phyloP scores from a whole-genome alignment of 2,888 invertebrate genomes.

The Apodemia mormo region DNA sequence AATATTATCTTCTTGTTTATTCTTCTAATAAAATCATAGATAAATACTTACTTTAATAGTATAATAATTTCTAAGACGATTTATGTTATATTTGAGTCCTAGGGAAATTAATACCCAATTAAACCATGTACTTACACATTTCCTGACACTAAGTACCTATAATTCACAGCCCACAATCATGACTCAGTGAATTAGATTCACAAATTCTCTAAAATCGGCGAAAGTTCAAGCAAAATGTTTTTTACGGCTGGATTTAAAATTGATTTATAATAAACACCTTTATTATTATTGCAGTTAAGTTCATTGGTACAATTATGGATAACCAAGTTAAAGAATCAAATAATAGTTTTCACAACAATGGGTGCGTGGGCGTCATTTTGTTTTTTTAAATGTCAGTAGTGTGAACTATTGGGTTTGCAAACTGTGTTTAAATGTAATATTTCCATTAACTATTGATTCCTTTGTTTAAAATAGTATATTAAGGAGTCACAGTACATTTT shows the following conservation, averaged over 20 bases:
- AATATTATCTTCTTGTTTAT: no score
- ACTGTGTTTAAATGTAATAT: constrained; percentile 22
- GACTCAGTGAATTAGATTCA: constrained; percentile 55
- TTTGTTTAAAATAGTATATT: no score
- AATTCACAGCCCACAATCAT: constrained; percentile 48
- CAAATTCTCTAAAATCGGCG: constrained; percentile 41
- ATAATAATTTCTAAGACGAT: background rate
- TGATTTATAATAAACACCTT: constrained; percentile 6
- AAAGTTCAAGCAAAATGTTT: constrained; percentile 22
- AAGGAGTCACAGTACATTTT: no score
- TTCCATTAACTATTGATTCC: constrained; percentile 25
- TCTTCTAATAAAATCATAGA: background rate
- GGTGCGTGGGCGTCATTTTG: constrained; percentile 58
- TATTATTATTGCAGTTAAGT: background rate
- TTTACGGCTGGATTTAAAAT: constrained; percentile 40
- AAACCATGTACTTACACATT: constrained; percentile 56
- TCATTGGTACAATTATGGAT: background rate
- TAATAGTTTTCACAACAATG: constrained; percentile 55
- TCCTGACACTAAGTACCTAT: constrained; percentile 46
- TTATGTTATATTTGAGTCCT: background rate
- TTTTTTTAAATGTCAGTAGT: constrained; percentile 59
- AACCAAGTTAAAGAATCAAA: constrained; percentile 25
- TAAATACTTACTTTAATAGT: constrained; percentile 25
- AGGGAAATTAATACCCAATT: constrained; percentile 44
- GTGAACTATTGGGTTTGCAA: constrained; percentile 38